These are phyloP conservation scores for Batillaria attramentaria DNA, from an alignment of 1,140 invertebrate genomes.

Conservation along the genomic window DNA sequence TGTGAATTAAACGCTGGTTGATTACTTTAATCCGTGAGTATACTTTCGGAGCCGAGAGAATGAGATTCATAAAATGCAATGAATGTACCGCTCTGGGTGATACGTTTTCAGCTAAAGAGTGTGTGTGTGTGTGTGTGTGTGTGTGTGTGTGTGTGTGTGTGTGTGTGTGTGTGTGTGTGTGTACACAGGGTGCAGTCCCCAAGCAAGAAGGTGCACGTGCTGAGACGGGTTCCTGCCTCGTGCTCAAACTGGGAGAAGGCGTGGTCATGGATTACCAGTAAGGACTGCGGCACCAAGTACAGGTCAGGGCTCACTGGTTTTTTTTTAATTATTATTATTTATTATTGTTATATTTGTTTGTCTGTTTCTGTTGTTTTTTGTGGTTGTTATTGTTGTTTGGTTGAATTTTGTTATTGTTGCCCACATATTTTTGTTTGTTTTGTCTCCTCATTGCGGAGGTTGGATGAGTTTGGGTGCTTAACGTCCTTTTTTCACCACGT, in stretches of 20 bases:
- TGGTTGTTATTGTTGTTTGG: not conserved
- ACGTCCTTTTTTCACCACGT: too few relatives aligned
- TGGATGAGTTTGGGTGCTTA: too few relatives aligned
- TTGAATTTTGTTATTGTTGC: not conserved
- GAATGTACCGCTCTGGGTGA: too few relatives aligned
- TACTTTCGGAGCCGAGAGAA: too few relatives aligned
- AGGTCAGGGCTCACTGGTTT: conserved; percentile 38
- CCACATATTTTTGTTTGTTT: not conserved
- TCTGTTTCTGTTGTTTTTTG: not conserved
- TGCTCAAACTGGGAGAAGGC: conserved; percentile 62
- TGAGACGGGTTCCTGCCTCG: conserved; percentile 49
- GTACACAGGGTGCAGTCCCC: conserved; percentile 37
- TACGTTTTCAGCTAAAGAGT: too few relatives aligned
- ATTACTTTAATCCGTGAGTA: too few relatives aligned
- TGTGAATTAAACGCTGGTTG: too few relatives aligned
- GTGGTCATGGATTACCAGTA: conserved; percentile 58
- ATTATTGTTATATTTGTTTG: not conserved
- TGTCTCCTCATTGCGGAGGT: too few relatives aligned
- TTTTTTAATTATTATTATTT: not conserved
- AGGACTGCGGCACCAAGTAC: conserved; percentile 60
- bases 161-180: not conserved
- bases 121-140: not conserved
- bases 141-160: too few relatives aligned
- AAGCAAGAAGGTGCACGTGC: conserved; percentile 47
- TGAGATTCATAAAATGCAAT: too few relatives aligned